These are phyloP conservation scores for Saxicola maurus DNA, from an alignment of 2,797 vertebrate species.

Conservation along the genomic window DNA sequence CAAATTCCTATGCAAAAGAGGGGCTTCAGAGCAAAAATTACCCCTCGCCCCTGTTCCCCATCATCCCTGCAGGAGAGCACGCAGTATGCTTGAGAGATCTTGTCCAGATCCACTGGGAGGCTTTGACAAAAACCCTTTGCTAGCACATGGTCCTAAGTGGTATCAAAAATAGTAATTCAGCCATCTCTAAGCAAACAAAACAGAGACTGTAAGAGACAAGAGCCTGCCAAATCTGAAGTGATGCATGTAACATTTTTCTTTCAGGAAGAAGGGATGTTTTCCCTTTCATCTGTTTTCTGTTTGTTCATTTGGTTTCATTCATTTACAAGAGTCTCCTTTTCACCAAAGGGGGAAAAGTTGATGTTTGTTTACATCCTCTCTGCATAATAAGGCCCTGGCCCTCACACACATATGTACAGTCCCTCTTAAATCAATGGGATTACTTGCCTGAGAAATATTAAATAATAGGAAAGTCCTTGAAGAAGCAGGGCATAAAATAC, in stretches of 20 bases:
- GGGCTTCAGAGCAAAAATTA: background rate
- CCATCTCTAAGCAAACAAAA: slow-evolving; percentile 55
- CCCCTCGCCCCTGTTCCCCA: background rate
- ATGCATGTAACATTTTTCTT: slow-evolving; percentile 52
- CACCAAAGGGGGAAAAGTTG: background rate
- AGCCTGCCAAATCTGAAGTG: slow-evolving; percentile 57
- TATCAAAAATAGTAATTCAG: slow-evolving; percentile 58
- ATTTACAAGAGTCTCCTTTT: slow-evolving; percentile 9
- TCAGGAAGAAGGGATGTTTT: slow-evolving; percentile 26
- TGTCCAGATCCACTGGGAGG: slow-evolving; percentile 3
- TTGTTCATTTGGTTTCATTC: slow-evolving; percentile 28
- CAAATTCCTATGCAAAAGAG: slow-evolving; percentile 41
- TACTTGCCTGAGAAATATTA: background rate
- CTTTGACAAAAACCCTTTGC: slow-evolving; percentile 15
- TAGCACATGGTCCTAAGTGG: slow-evolving; percentile 33
- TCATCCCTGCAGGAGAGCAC: background rate
- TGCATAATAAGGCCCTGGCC: background rate
- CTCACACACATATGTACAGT: background rate
- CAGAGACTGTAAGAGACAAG: slow-evolving; percentile 47
- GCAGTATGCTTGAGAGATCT: background rate
- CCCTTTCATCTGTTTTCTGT: slow-evolving; percentile 50
- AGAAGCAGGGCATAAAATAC: background rate
- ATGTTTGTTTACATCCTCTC: background rate
- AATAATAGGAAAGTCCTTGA: background rate
- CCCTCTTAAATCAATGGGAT: slow-evolving; percentile 19